Evolutionary conservation across 2,113 vertebrate species (phyloP), one percentile per base, ranked within the genome.

Genomic region (Lates calcarifer): DNA sequence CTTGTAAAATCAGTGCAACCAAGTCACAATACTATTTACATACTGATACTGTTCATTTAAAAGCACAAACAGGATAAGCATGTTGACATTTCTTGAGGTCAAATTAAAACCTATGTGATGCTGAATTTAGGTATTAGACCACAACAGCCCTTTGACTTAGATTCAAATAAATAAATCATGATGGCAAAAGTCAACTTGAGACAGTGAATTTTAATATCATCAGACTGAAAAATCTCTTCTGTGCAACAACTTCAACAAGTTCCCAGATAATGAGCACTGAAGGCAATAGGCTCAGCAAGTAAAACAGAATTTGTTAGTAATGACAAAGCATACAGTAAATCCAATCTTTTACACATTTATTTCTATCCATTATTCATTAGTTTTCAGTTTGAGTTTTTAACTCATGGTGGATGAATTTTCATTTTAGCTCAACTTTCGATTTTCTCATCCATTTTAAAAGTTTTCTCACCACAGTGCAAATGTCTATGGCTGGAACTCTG

Each of bases 241-340:
- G 39, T 41, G 18, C 53, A 57, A 29, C 15, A 12, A n/a, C 17
- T 41, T 55, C 2, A 29, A 15, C 7, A 0, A 31, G 13, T 33
- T 66, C 28, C 37, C 74, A 57, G 5, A 69, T 53, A 68, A 51
- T 7, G 58, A 53, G 45, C 58, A 53, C n/a, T 53, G 58, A 17
- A 64, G 24, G 60, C 14, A 69, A 39, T 39, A 20, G 18, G 49
- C 66, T 55, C 66, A 26, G 22, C 60, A 64, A 35, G 51, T 13
- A 2, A 31, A 56, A 7, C 31, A 15, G 41, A 15, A 11, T 35
- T 17, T 51, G 45, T 49, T 10, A 74, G 35, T 29, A 31, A 65
- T 20, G 3, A 35, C 28, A 24, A 45, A 43, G 9, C 3, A 28
- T 20, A 37, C 6, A 29, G 3, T 24, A 15, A 75, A 55, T 39